These are phyloP conservation scores for Agrochola litura DNA, from an alignment of 2,888 invertebrate genomes.

Conservation along the genomic window DNA sequence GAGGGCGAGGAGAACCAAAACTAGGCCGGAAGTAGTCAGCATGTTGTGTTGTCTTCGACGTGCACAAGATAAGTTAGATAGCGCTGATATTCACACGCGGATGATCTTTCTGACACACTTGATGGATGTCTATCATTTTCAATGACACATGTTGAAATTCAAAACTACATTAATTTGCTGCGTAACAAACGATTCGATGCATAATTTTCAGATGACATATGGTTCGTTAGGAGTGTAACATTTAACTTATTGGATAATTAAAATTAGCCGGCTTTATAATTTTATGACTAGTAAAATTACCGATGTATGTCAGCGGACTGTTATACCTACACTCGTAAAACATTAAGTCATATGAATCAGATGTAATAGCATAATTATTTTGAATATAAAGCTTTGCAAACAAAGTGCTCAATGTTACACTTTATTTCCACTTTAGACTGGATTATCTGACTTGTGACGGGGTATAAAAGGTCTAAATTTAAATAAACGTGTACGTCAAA, in stretches of 20 bases:
- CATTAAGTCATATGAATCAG: slow-evolving; percentile 51
- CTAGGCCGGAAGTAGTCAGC: slow-evolving; percentile 78
- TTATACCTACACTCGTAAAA: slow-evolving; percentile 50
- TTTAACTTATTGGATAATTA: slow-evolving; percentile 50
- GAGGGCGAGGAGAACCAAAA: slow-evolving; percentile 73
- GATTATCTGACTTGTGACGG: slow-evolving; percentile 28
- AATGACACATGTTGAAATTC: slow-evolving; percentile 66
- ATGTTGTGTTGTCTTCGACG: slow-evolving; percentile 71
- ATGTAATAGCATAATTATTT: slow-evolving; percentile 48
- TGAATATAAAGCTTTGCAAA: slow-evolving; percentile 44
- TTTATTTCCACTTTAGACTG: slow-evolving; percentile 10
- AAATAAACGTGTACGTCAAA: slow-evolving; percentile 57
- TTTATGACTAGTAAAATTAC: slow-evolving; percentile 54
- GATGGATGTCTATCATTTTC: slow-evolving; percentile 66
- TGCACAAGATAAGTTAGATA: slow-evolving; percentile 71
- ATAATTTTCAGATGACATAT: slow-evolving; percentile 52
- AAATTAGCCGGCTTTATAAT: slow-evolving; percentile 42
- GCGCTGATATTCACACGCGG: slow-evolving; percentile 70
- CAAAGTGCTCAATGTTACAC: slow-evolving; percentile 48
- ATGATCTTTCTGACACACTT: slow-evolving; percentile 68
- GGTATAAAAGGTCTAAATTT: slow-evolving; percentile 59
- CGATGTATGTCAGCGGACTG: slow-evolving; percentile 49
- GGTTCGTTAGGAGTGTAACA: slow-evolving; percentile 27
- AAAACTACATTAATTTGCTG: slow-evolving; percentile 59
- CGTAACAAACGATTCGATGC: slow-evolving; percentile 48